Evolutionary conservation across 2,113 vertebrate species (phyloP).

Genomic region (Heliornis fulica): DNA sequence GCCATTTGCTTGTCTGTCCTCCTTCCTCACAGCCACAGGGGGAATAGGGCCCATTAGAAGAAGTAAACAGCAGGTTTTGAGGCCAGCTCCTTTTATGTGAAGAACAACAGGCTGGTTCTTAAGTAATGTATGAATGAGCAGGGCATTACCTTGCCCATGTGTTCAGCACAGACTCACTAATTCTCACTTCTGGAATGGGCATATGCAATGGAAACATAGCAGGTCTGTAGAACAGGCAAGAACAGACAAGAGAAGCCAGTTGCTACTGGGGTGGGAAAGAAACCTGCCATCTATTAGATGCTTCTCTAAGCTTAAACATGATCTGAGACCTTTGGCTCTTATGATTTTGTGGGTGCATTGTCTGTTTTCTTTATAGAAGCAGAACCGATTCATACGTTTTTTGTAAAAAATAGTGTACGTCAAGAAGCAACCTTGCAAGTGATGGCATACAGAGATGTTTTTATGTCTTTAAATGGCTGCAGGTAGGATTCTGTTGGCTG

Average conservation of each 20-base stretch:
- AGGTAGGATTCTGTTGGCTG: not conserved
- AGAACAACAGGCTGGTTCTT: not conserved
- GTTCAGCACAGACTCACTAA: not conserved
- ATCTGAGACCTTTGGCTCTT: not conserved
- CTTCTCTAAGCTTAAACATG: not conserved
- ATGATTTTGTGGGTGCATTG: not conserved
- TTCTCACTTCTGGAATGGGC: not conserved
- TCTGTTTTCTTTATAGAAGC: not conserved
- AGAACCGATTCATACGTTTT: not conserved
- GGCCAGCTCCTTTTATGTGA: not conserved
- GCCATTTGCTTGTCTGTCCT: not conserved
- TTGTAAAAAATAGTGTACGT: not conserved
- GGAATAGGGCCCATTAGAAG: not conserved
- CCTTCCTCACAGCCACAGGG: not conserved
- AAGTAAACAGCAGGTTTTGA: not conserved
- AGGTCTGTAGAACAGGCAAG: not conserved
- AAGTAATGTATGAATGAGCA: not conserved
- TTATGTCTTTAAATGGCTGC: not conserved
- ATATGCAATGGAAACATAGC: not conserved
- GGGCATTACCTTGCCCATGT: not conserved
- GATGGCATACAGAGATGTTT: not conserved
- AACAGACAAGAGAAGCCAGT: not conserved
- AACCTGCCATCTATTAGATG: not conserved
- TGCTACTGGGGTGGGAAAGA: not conserved
- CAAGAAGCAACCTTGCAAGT: not conserved